A percentile compares a stretch with the other conserved stretches of the same genome.
Evolutionary conservation across 2,888 invertebrate genomes (phyloP).

Genomic region (Pantelozetes paolii): DNA sequence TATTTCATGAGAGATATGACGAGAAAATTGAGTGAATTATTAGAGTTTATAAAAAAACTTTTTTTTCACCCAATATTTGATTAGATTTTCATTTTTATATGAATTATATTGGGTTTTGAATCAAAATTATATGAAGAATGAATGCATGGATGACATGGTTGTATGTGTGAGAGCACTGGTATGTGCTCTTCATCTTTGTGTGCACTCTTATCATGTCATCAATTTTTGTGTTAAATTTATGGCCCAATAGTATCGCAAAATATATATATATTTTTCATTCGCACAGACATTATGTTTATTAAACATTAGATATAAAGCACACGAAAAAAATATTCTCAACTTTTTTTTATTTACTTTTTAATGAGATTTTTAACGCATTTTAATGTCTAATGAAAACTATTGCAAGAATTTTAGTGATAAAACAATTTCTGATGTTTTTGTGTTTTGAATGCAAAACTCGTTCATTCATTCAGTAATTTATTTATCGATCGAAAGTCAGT

Average conservation of each 20-base stretch:
- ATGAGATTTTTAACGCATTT: constrained; percentile 9
- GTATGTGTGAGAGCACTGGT: background rate
- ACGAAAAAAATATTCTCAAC: background rate
- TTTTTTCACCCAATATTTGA: background rate
- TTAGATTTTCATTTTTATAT: background rate
- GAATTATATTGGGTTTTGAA: background rate
- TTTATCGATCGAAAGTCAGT: no score
- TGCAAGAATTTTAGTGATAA: background rate
- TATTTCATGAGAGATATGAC: no score
- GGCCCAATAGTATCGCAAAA: background rate
- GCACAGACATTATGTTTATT: background rate
- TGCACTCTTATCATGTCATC: constrained; percentile 13
- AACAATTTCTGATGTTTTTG: background rate
- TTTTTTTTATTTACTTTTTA: constrained; percentile 1
- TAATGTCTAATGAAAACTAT: background rate
- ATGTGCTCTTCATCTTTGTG: background rate
- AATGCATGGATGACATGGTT: background rate
- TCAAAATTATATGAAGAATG: background rate
- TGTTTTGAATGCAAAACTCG: constrained; percentile 13
- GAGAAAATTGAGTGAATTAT: background rate
- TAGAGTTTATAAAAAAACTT: background rate
- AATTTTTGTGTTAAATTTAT: constrained; percentile 21
- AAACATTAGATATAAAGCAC: background rate
- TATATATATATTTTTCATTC: background rate
- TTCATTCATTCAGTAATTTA: no score